Conservation (phyloP, 2,797 vertebrate genomes). For the Ispidina picta region DNA sequence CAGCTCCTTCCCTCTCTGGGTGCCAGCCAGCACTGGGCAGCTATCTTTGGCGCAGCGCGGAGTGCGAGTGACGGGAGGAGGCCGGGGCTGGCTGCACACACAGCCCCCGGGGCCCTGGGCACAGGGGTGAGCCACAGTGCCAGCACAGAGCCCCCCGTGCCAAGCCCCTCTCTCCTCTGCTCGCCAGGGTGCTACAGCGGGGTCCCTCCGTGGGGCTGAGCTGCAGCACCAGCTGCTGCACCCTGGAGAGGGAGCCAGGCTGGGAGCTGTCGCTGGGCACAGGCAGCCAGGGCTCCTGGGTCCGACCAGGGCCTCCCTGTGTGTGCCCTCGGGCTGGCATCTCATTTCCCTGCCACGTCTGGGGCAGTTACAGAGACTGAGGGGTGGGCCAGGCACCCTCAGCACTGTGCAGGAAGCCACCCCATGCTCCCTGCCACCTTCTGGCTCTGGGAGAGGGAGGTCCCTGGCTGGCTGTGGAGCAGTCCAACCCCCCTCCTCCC, state of each 20-base stretch:
- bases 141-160: not conserved
- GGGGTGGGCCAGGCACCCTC: not conserved
- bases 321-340: not conserved
- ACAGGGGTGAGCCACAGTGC: not conserved
- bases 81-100: fast-evolving
- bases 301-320: fast-evolving
- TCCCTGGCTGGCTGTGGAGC: not conserved
- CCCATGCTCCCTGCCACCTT: not conserved
- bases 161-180: not conserved
- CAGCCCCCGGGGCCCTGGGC: not conserved
- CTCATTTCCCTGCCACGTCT: not conserved
- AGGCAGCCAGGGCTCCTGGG: not conserved
- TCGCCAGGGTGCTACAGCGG: not conserved
- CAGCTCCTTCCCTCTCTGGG: slow-evolving; percentile 15
- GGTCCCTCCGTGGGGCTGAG: not conserved
- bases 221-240: fast-evolving
- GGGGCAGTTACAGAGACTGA: not conserved
- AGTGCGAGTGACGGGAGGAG: not conserved
- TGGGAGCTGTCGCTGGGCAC: fast-evolving
- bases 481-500: not conserved
- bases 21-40: not conserved
- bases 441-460: not conserved
- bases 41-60: not conserved
- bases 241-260: fast-evolving
- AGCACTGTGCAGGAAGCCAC: not conserved